Evolutionary conservation across 2,797 vertebrate genomes (phyloP).

Genomic region (Tarsius wallacei): DNA sequence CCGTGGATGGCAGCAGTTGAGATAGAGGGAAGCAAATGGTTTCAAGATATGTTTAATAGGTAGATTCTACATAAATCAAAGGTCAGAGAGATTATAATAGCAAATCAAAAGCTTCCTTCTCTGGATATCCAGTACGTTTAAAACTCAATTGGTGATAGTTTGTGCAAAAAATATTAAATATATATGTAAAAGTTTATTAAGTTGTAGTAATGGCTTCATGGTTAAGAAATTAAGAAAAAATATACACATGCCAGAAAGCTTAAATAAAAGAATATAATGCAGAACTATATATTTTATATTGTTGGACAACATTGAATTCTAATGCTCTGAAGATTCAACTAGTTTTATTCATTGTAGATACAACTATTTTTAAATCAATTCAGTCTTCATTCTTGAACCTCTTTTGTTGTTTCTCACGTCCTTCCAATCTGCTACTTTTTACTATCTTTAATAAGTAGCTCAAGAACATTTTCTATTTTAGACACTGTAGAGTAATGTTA

Average conservation of each 20-base stretch:
- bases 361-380: not conserved
- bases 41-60: not conserved
- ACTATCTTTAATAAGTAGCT: slow-evolving; percentile 47
- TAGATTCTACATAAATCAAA: not conserved
- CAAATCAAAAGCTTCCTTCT: not conserved
- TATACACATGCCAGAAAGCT: not conserved
- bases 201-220: not conserved
- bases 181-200: not conserved
- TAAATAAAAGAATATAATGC: not conserved
- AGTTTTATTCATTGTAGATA: not conserved
- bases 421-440: not conserved
- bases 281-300: not conserved
- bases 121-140: not conserved
- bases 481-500: not conserved
- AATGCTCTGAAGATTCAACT: not conserved
- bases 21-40: not conserved
- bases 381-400: not conserved
- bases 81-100: not conserved
- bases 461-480: slow-evolving; percentile 6
- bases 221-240: not conserved
- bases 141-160: not conserved
- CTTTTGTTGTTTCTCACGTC: slow-evolving; percentile 23
- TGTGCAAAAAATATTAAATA: not conserved
- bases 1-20: not conserved
- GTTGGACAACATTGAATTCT: not conserved